A percentile compares a stretch with the other conserved stretches of the same genome.
These are phyloP conservation scores for Ophioderma brevispina DNA, from an alignment of 35 echinoderm and acorn worm species.

Conservation along the genomic window DNA sequence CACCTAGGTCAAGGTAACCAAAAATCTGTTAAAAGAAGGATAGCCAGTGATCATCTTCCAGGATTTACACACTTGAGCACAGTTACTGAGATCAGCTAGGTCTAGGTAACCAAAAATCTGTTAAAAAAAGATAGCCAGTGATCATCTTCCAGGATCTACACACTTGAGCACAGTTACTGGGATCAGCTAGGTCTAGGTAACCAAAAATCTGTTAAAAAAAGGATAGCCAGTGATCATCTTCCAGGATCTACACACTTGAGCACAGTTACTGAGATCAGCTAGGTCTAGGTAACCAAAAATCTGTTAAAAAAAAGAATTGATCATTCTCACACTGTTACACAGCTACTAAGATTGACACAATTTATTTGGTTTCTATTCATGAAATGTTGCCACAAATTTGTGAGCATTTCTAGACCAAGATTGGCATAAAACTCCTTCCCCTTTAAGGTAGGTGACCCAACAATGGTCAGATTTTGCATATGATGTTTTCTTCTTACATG, in stretches of 20 bases:
- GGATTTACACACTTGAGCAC: constrained; percentile 88
- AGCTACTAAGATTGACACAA: no score
- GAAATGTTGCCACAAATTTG: no score
- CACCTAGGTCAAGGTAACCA: constrained; percentile 82
- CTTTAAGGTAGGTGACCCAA: no score
- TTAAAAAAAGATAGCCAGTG: background rate
- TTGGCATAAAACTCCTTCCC: no score
- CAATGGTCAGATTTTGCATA: no score
- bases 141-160: constrained; percentile 93
- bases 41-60: background rate
- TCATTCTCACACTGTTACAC: no score
- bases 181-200: constrained; percentile 84
- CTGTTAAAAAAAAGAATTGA: no score
- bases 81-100: constrained; percentile 78
- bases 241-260: constrained; percentile 69
- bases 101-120: constrained; percentile 95
- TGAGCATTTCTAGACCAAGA: no score
- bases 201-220: constrained; percentile 73
- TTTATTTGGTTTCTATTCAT: no score
- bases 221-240: constrained; percentile 56
- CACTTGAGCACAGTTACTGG: constrained; percentile 78
- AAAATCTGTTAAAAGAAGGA: constrained; percentile 67
- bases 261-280: constrained; percentile 82
- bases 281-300: constrained; percentile 89
- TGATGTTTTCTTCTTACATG: no score